phyloP scores from a whole-genome alignment of 2,888 invertebrate genomes.

The Heliconius ethilla region DNA sequence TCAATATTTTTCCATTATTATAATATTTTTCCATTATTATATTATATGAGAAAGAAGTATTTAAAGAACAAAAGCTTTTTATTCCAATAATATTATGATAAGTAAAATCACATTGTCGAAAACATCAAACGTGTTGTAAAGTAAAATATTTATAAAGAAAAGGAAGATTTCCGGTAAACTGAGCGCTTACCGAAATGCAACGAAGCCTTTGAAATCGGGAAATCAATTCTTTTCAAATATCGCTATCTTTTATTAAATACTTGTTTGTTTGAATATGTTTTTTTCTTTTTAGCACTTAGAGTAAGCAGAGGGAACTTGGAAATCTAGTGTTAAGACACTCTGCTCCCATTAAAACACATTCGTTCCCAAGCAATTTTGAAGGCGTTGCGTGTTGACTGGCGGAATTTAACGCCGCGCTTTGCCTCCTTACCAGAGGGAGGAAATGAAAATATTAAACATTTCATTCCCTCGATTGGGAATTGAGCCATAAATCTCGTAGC shows the following conservation, averaged over 20 bases:
- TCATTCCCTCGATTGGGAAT: no score
- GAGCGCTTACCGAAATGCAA: constrained; percentile 30
- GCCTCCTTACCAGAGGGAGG: rapidly evolving
- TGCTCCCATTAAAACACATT: no score
- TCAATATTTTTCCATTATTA: no score
- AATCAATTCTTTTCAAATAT: constrained; percentile 34
- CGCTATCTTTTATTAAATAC: constrained; percentile 12
- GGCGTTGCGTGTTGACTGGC: no score
- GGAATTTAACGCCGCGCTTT: no score
- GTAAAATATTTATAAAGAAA: constrained; percentile 24
- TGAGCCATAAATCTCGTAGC: no score
- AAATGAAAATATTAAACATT: no score
- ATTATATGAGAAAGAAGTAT: not conserved
- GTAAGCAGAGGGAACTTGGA: no score
- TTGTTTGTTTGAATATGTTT: no score
- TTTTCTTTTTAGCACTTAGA: no score
- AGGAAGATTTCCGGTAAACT: constrained; percentile 10
- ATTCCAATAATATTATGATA: not conserved
- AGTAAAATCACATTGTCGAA: constrained; percentile 14
- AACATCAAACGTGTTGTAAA: constrained; percentile 29
- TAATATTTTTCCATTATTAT: not conserved
- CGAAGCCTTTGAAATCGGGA: constrained; percentile 24
- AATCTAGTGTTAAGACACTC: no score
- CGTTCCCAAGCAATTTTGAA: no score
- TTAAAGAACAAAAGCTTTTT: not conserved